Evolutionary conservation across 2,797 vertebrate genomes (phyloP).

Genomic region (Cyprinella venusta): DNA sequence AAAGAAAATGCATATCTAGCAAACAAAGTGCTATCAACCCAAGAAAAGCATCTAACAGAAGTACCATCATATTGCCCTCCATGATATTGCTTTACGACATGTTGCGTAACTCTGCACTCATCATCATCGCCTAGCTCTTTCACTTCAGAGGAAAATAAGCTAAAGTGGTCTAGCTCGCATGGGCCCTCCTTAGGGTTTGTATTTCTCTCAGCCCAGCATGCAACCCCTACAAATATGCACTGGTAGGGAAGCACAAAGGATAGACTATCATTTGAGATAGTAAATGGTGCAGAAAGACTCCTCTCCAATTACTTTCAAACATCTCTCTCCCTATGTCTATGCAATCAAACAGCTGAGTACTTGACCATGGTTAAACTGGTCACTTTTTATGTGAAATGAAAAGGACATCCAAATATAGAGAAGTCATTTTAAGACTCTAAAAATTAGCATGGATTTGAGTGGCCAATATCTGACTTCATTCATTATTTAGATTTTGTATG

Average conservation of each 20-base stretch:
- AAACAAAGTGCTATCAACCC: not conserved
- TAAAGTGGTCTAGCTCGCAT: conserved; percentile 1
- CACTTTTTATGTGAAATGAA: conserved; percentile 3
- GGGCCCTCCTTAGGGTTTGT: conserved; percentile 9
- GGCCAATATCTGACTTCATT: not conserved
- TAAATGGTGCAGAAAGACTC: conserved; percentile 5
- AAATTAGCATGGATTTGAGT: not conserved
- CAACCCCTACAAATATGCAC: not conserved
- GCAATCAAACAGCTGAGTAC: not conserved
- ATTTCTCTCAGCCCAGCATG: not conserved
- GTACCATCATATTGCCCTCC: not conserved
- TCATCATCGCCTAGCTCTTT: not conserved
- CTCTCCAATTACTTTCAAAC: conserved; percentile 8
- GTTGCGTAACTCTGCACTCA: conserved; percentile 6
- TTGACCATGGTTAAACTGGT: not conserved
- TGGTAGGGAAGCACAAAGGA: conserved; percentile 2
- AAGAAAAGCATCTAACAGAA: conserved; percentile 2
- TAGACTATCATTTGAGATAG: conserved; percentile 6
- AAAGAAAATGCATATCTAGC: not conserved
- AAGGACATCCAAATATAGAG: not conserved
- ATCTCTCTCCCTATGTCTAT: not conserved
- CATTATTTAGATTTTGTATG: not conserved
- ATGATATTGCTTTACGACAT: conserved; percentile 5
- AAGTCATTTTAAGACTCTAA: not conserved
- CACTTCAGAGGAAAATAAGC: conserved; percentile 22